These are phyloP conservation scores for Hartigia nigra DNA, from an alignment of 2,888 invertebrate genomes.

Conservation along the genomic window DNA sequence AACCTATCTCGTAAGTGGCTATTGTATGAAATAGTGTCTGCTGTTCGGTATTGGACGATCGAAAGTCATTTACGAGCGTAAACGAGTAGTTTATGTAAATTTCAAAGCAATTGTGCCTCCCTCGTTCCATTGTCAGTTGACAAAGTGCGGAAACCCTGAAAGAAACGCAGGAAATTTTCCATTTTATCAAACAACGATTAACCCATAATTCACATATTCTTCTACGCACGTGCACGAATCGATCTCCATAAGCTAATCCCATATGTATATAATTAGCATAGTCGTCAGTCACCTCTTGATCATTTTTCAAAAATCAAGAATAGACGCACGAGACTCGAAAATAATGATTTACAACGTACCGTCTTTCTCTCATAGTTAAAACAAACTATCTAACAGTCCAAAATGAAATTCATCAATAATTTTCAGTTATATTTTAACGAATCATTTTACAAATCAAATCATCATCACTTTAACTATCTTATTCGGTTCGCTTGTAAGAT, in stretches of 20 bases:
- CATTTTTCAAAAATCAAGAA: background rate
- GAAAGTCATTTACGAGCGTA: slow-evolving; percentile 16
- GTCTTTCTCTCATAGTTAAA: background rate
- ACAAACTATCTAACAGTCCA: background rate
- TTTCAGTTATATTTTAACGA: background rate
- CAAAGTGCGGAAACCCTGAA: background rate
- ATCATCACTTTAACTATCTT: background rate
- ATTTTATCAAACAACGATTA: background rate
- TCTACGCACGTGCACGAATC: slow-evolving; percentile 1
- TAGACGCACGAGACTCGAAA: background rate
- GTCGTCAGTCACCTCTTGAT: background rate
- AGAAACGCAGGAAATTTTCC: background rate
- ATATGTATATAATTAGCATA: background rate
- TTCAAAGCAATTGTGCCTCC: slow-evolving; percentile 6
- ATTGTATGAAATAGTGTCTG: background rate
- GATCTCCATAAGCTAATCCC: background rate
- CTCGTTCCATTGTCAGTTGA: background rate
- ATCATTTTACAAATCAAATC: background rate
- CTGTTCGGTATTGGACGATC: slow-evolving; percentile 10
- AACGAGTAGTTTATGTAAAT: slow-evolving; percentile 13
- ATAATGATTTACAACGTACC: background rate
- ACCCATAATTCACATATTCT: background rate
- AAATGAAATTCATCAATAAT: background rate
- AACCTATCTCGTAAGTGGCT: background rate
- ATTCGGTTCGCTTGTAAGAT: background rate